Evolutionary conservation across 2,888 invertebrate genomes (phyloP).

Genomic region (Lepeophtheirus nordmannii): DNA sequence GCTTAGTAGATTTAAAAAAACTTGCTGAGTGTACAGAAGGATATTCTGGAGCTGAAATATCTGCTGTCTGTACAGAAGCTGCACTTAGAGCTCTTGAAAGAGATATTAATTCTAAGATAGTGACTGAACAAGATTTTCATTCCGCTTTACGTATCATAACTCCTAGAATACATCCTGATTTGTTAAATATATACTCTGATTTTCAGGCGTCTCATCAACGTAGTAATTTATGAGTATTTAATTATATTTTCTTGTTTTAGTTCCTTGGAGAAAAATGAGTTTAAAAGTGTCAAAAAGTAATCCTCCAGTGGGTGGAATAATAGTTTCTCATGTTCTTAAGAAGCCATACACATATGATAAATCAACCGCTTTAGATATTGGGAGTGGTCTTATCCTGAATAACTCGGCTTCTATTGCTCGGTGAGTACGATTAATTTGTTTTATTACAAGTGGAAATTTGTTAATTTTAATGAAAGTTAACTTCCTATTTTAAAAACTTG

Average conservation of each 20-base stretch:
- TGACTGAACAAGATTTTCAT: constrained; percentile 55
- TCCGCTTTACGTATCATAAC: constrained; percentile 51
- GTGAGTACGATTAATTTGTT: background rate
- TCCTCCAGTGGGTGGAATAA: constrained; percentile 22
- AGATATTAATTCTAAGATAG: constrained; percentile 46
- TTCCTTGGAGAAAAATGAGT: background rate
- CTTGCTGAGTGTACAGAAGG: constrained; percentile 55
- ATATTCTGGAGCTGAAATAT: constrained; percentile 82
- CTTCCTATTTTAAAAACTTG: background rate
- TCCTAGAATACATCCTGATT: constrained; percentile 41
- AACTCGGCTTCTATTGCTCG: constrained; percentile 1
- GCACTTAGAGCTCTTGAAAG: constrained; percentile 68
- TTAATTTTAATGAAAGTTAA: background rate
- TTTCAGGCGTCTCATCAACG: constrained; percentile 13
- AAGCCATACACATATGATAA: constrained; percentile 5
- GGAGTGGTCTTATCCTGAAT: background rate
- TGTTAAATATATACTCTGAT: constrained; percentile 13
- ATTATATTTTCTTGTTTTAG: background rate
- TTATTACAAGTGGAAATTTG: background rate
- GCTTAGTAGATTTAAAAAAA: constrained; percentile 48
- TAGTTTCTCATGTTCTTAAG: constrained; percentile 8
- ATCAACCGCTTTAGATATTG: constrained; percentile 5
- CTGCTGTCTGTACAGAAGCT: constrained; percentile 77
- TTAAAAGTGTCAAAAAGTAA: background rate
- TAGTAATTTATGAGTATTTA: constrained; percentile 5